These are phyloP conservation scores for Sarcophaga variegata DNA, from an alignment of 2,888 invertebrate species.

Conservation along the genomic window DNA sequence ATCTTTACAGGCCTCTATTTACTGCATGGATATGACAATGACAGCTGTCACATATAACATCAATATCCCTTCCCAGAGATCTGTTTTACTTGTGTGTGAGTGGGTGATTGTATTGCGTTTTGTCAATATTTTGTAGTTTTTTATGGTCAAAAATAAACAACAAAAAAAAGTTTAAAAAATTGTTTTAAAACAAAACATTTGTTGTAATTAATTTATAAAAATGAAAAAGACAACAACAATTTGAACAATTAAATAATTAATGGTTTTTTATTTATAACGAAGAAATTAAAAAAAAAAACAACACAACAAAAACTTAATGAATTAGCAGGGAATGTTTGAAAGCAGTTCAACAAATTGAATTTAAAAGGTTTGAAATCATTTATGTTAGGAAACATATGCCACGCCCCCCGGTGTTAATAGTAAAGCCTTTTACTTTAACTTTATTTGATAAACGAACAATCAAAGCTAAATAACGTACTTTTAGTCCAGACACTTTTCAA, in stretches of 20 bases:
- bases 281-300: too few species aligned
- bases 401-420: too few species aligned
- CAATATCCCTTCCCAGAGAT: conserved; percentile 28
- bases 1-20: background rate
- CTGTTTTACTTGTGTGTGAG: conserved; percentile 34
- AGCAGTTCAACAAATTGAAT: too few species aligned
- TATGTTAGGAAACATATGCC: too few species aligned
- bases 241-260: conserved; percentile 49
- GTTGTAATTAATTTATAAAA: conserved; percentile 42
- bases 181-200: conserved; percentile 25
- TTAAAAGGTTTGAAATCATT: too few species aligned
- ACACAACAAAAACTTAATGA: too few species aligned
- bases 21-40: conserved; percentile 32
- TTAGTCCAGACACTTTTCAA: too few species aligned
- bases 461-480: too few species aligned
- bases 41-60: conserved; percentile 53
- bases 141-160: conserved; percentile 9
- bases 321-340: too few species aligned
- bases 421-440: too few species aligned
- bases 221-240: conserved; percentile 15
- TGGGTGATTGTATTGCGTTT: conserved; percentile 42
- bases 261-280: background rate
- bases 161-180: too few species aligned
- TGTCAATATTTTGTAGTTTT: conserved; percentile 19
- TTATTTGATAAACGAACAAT: too few species aligned